Conservation (phyloP, 2,113 vertebrate species). For the Hyaena hyaena region DNA sequence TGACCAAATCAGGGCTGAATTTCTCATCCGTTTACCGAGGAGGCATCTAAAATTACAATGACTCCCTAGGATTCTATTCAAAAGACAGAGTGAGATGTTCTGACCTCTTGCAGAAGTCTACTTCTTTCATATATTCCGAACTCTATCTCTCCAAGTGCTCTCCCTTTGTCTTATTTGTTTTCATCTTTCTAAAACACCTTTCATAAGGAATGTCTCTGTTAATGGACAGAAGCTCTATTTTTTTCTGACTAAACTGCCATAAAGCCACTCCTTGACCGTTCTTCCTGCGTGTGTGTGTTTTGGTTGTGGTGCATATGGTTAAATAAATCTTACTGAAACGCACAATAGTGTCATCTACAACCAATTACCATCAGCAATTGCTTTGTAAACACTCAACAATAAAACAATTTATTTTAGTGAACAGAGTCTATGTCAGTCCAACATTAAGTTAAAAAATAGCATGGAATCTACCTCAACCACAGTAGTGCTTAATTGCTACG, state of each 20-base stretch:
- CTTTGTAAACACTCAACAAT: constrained; percentile 79
- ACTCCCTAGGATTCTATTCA: background rate
- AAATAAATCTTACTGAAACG: constrained; percentile 78
- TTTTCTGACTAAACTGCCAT: constrained; percentile 40
- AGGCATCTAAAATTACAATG: background rate
- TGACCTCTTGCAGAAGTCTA: constrained; percentile 17
- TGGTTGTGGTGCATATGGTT: constrained; percentile 54
- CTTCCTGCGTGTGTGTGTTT: constrained; percentile 32
- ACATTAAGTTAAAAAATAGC: constrained; percentile 79
- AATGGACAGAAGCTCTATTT: background rate
- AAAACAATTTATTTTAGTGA: constrained; percentile 75
- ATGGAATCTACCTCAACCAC: constrained; percentile 78
- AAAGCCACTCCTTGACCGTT: constrained; percentile 57
- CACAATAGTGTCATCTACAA: constrained; percentile 78
- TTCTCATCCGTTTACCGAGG: background rate
- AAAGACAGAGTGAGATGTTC: background rate
- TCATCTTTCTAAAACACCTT: constrained; percentile 1
- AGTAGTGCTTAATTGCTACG: constrained; percentile 71
- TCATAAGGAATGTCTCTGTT: constrained; percentile 23
- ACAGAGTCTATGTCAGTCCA: constrained; percentile 77
- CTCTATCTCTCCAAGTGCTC: background rate
- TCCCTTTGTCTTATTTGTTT: background rate
- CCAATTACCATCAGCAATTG: constrained; percentile 72
- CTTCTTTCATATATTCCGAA: constrained; percentile 26
- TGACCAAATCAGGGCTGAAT: background rate